Evolutionary conservation across 2,797 vertebrate genomes (phyloP), one percentile per base, ranked within the genome.

Genomic region (Cynopterus sphinx): DNA sequence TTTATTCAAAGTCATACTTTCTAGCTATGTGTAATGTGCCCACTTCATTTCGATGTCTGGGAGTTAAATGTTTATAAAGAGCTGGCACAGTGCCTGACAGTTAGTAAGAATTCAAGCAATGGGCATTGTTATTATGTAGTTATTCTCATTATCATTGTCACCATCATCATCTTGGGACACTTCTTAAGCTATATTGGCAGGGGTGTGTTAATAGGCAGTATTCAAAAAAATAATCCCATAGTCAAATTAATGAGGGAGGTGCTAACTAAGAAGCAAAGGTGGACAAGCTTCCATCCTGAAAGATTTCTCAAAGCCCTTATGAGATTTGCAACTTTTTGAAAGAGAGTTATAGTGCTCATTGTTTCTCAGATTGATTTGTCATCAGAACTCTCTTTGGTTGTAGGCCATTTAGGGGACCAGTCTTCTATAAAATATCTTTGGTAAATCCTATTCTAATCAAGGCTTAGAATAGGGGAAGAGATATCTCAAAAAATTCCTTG

Each of bases 221-320:
- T 92, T 51, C 82, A 63, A 87, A 96, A 96, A 49, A 84, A 87
- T 9, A 4, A 24, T 94, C 71, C 26, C 95, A 41, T 11, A 31
- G 63, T 65, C 39, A 53, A 94, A 90, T 61, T 91, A 70, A 85
- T 65, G 39, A 61, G 21, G 59, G 57, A 86, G 77, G 16, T 55
- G 55, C 51, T 39, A 63, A 75, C 51, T 8, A 43, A 92, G 36
- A 67, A 46, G 11, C 33, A 43, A 51, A 74, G 1, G 16, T 10
- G 28, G 9, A 59, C 10, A 26, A 57, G 28, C 33, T 61, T 31
- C 16, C 12, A 61, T 86, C 28, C 24, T 21, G 4, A 10, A n/a
- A 84, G 70, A 46, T 43, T 59, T 49, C 59, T 63, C 85, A 49
- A 73, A 70, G 22, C 46, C 19, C 36, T 82, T 4, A 22, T 0